A percentile compares a stretch with the other conserved stretches of the same genome.
These are phyloP conservation scores for Geophilus truncorum DNA, from an alignment of 2,888 invertebrate genomes.

Conservation along the genomic window DNA sequence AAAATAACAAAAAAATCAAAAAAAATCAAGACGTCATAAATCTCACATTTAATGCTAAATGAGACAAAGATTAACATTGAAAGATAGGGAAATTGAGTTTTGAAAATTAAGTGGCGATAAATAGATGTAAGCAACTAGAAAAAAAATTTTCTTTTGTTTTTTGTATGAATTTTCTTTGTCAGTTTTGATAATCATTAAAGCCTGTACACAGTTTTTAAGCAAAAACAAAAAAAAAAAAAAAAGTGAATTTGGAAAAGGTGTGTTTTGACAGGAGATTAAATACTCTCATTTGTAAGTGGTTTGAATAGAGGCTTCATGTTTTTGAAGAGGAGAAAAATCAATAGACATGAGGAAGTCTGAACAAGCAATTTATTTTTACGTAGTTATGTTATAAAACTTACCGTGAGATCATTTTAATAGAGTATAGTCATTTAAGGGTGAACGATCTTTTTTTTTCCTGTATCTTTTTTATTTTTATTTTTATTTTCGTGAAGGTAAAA, in stretches of 20 bases:
- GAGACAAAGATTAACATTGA: no score
- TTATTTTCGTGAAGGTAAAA: neutral
- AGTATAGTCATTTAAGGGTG: neutral
- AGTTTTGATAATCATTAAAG: neutral
- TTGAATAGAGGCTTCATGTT: constrained; percentile 27
- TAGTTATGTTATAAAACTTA: constrained; percentile 16
- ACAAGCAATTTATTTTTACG: constrained; percentile 22
- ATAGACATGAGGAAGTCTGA: constrained; percentile 27
- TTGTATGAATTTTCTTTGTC: no score
- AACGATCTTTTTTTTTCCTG: neutral
- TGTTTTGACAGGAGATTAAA: constrained; percentile 27
- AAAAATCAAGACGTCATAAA: no score
- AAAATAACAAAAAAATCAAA: no score
- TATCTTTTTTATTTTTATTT: neutral
- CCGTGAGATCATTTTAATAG: constrained; percentile 7
- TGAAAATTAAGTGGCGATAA: no score
- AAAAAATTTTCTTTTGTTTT: no score
- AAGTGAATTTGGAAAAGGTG: neutral
- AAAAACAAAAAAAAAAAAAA: no score
- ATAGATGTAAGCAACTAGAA: no score
- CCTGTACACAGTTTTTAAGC: neutral
- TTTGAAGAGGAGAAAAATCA: constrained; percentile 18
- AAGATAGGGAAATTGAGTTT: no score
- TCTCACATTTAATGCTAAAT: no score
- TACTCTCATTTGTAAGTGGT: constrained; percentile 25